phyloP scores from a whole-genome alignment of 2,888 invertebrate genomes.

The Dicycla oo region DNA sequence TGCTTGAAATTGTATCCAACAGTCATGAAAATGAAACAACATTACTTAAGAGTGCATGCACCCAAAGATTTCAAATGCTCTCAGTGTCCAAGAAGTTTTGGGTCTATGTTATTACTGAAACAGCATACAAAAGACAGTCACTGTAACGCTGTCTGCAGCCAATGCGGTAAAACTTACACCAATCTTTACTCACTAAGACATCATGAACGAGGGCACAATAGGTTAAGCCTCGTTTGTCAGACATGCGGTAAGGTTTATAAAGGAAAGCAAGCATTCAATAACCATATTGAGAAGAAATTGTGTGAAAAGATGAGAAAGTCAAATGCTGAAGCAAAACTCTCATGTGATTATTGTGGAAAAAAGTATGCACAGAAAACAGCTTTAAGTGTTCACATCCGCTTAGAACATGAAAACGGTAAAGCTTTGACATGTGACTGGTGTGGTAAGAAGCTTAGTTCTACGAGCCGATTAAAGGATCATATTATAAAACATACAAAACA shows the following conservation, averaged over 20 bases:
- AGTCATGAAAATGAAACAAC: slow-evolving; percentile 62
- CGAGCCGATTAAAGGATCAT: slow-evolving; percentile 69
- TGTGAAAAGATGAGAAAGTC: slow-evolving; percentile 61
- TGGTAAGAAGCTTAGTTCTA: slow-evolving; percentile 68
- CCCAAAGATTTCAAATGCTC: slow-evolving; percentile 69
- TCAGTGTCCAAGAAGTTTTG: slow-evolving; percentile 67
- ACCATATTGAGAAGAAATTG: slow-evolving; percentile 64
- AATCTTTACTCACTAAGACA: slow-evolving; percentile 62
- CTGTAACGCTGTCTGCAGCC: slow-evolving; percentile 61
- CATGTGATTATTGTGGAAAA: slow-evolving; percentile 71
- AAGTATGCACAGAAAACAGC: slow-evolving; percentile 66
- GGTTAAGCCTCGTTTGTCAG: slow-evolving; percentile 61
- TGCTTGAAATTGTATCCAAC: slow-evolving; percentile 64
- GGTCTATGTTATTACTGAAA: slow-evolving; percentile 57
- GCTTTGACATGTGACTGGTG: slow-evolving; percentile 71
- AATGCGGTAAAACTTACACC: slow-evolving; percentile 71
- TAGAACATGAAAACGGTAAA: slow-evolving; percentile 69
- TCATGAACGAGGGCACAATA: slow-evolving; percentile 68
- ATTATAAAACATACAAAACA: slow-evolving; percentile 73
- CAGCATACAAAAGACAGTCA: slow-evolving; percentile 67
- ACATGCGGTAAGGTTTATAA: slow-evolving; percentile 71
- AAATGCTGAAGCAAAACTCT: slow-evolving; percentile 56
- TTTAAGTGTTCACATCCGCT: slow-evolving; percentile 68
- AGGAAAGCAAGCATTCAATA: slow-evolving; percentile 63
- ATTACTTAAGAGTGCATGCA: slow-evolving; percentile 68